Conservation (phyloP, 92 coral and sea anemone genomes). For the Umimayanthus kanabou region DNA sequence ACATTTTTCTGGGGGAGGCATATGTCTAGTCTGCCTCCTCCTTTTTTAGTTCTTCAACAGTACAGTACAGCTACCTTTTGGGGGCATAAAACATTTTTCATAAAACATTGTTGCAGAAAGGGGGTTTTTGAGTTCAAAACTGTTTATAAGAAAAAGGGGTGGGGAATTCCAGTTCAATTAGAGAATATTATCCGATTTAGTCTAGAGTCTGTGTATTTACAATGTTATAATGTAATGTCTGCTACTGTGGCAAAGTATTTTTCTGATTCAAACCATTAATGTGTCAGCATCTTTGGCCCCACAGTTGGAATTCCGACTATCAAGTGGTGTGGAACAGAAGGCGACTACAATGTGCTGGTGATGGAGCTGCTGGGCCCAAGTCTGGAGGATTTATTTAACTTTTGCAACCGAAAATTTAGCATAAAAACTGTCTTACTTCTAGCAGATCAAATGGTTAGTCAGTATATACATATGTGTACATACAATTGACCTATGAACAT, state of each 20-base stretch:
- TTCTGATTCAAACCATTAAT: background rate
- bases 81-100: no score
- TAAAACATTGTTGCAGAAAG: no score
- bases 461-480: conserved; percentile 33
- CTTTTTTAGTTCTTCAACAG: no score
- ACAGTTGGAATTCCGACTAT: conserved; percentile 98
- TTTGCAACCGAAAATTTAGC: conserved; percentile 96
- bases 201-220: no score
- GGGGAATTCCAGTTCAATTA: no score
- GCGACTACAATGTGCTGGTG: conserved; percentile 96
- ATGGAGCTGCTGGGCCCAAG: conserved; percentile 99
- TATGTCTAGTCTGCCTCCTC: no score
- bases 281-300: background rate
- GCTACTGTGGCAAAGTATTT: background rate
- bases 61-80: no score
- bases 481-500: background rate
- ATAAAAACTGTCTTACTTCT: conserved; percentile 95
- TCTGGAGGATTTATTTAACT: conserved; percentile 96
- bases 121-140: no score
- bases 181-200: no score
- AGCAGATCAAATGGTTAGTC: conserved; percentile 87
- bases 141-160: no score
- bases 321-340: conserved; percentile 99
- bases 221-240: no score
- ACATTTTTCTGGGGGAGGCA: no score